Evolutionary conservation across 2,888 invertebrate species (phyloP), one percentile per base, ranked within the genome.

Genomic region (Aradus depressus): DNA sequence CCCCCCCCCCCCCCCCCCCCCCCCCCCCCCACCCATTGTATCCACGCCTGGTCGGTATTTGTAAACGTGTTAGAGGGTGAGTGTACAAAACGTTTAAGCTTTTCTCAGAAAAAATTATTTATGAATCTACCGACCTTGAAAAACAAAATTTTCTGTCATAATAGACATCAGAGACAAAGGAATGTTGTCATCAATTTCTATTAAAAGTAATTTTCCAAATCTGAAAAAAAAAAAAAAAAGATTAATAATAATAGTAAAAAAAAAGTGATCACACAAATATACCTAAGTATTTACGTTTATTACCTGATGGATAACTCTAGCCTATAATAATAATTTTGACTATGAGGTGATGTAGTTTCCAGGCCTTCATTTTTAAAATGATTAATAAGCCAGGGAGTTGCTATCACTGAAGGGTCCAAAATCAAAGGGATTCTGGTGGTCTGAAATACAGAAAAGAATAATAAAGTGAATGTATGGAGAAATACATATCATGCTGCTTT

Each of bases 391-490:
- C 95, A 95, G 28, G 77, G 72, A 0, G 81, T 74, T 0, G 91
- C 89, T 6, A 82, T 77, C 3, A 84, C 83, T 1, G 90, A 86
- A 0, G 97, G 91, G 69, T 98, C 97, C 38, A 97, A 74, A 35
- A 97, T 72, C 48, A 58, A 52, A 6, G 50, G 51, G 32, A 44
- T 41, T n/a, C 32, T 28, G 26, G 41, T 42, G 16, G 49, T 51
- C 53, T 57, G 26, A 14, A 55, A 44, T 14, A 44, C 26, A 49
- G 6, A 14, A 14, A n/a, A 34, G 6, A 6, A 12, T 28, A 6
- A 6, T 28, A 28, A 28, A 28, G n/a, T 28, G 31, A 10, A 28
- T 28, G 6, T 28, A 10, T 10, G 31, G n/a, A 28, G 31, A 28
- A 12, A n/a, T n/a, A n/a, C n/a, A n/a, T n/a, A n/a, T n/a, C n/a